These are phyloP conservation scores for Sinhomidia bicolor DNA, from an alignment of 2,888 invertebrate genomes.

Conservation along the genomic window DNA sequence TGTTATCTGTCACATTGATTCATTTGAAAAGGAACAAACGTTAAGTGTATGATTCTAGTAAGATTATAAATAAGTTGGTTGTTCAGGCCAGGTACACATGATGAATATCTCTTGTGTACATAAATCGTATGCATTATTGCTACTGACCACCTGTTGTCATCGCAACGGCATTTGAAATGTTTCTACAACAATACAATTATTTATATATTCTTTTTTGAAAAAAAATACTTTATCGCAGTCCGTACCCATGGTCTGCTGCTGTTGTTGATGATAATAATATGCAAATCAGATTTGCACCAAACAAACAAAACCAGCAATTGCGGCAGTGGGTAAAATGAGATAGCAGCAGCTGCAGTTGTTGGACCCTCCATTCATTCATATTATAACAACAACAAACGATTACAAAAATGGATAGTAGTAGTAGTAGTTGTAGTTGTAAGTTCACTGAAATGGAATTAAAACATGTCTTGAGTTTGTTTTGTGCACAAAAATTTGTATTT, in stretches of 20 bases:
- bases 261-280: slow-evolving; percentile 1
- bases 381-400: too few species aligned
- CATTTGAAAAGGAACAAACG: slow-evolving; percentile 9
- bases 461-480: too few species aligned
- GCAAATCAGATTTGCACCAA: slow-evolving; percentile 39
- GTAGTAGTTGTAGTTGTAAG: too few species aligned
- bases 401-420: too few species aligned
- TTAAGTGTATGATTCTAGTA: not conserved
- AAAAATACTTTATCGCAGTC: too few species aligned
- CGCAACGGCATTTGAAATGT: not conserved
- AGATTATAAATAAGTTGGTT: slow-evolving; percentile 30
- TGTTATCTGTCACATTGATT: slow-evolving; percentile 40
- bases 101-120: slow-evolving; percentile 29
- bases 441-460: too few species aligned
- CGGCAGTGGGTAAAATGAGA: slow-evolving; percentile 45
- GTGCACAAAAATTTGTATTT: too few species aligned
- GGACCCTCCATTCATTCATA: not conserved
- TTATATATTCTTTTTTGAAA: not conserved
- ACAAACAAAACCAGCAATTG: not conserved
- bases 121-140: slow-evolving; percentile 43
- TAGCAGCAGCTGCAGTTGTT: slow-evolving; percentile 12
- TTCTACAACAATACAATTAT: not conserved
- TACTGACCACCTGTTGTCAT: slow-evolving; percentile 67
- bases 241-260: too few species aligned
- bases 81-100: slow-evolving; percentile 37